Conservation (phyloP, 2,113 vertebrate genomes). For the Catharus bicknelli region DNA sequence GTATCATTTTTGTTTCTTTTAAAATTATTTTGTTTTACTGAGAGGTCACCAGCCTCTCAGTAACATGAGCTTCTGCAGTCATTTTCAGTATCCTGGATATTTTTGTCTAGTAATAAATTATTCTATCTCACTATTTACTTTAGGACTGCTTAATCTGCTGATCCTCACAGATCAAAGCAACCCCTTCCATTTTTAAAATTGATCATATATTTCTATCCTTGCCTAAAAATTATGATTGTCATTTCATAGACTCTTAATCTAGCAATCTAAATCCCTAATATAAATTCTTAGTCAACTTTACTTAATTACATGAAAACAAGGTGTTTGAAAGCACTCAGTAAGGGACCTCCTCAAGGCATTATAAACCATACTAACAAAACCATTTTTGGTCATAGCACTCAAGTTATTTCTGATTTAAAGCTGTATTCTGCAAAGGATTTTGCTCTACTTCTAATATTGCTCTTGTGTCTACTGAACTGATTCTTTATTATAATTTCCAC, state of each 20-base stretch:
- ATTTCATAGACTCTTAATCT: not conserved
- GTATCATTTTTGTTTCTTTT: not conserved
- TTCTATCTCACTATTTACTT: not conserved
- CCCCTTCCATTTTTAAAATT: not conserved
- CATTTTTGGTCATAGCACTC: not conserved
- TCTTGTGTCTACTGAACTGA: not conserved
- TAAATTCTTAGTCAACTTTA: not conserved
- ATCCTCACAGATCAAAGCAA: not conserved
- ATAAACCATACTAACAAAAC: not conserved
- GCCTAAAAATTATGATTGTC: not conserved
- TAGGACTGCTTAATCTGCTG: not conserved
- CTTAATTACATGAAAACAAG: not conserved
- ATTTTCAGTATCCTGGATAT: not conserved
- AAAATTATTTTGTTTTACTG: not conserved
- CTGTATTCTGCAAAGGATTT: not conserved
- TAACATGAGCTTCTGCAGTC: not conserved
- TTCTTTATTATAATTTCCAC: not conserved
- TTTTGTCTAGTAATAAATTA: not conserved
- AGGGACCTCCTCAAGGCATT: not conserved
- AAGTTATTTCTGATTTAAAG: not conserved
- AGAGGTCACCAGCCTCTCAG: not conserved
- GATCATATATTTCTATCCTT: not conserved
- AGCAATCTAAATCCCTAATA: not conserved
- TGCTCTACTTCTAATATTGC: not conserved
- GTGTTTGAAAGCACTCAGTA: not conserved